Percentiles rank a stretch among this genome's conserved stretches.
phyloP scores from a whole-genome alignment of 2,888 invertebrate species.

The Cheilosia soror region DNA sequence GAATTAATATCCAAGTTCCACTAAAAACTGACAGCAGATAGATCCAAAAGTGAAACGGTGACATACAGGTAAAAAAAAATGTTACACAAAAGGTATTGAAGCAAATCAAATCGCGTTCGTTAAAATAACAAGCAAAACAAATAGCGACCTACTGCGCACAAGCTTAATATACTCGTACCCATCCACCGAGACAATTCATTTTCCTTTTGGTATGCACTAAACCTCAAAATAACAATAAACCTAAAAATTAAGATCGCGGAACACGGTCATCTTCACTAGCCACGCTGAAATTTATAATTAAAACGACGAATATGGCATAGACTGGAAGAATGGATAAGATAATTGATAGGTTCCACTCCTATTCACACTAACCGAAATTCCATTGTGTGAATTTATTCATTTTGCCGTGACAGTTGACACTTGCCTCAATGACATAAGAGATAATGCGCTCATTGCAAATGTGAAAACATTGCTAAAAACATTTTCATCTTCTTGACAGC shows the following conservation, averaged over 20 bases:
- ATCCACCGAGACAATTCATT: slow-evolving; percentile 1
- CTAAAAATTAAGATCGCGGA: slow-evolving; percentile 24
- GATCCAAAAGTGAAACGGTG: too few relatives aligned
- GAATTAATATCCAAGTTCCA: too few relatives aligned
- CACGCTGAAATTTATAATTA: slow-evolving; percentile 29
- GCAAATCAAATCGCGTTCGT: not conserved
- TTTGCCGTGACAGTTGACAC: slow-evolving; percentile 18
- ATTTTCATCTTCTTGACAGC: not conserved
- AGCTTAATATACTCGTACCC: not conserved
- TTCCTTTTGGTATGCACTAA: slow-evolving; percentile 1
- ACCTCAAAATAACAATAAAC: slow-evolving; percentile 30
- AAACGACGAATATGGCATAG: slow-evolving; percentile 12
- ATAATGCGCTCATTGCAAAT: slow-evolving; percentile 4
- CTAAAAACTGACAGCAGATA: too few relatives aligned
- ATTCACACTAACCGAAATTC: not conserved
- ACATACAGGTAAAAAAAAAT: too few relatives aligned
- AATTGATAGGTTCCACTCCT: slow-evolving; percentile 25
- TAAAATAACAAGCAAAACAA: not conserved
- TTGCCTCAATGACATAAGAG: slow-evolving; percentile 19
- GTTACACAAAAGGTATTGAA: too few relatives aligned
- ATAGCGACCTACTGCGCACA: not conserved
- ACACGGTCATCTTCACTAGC: slow-evolving; percentile 43
- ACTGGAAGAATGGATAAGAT: not conserved
- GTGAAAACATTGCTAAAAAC: slow-evolving; percentile 15
- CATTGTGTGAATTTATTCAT: not conserved